Percentiles rank a stretch among this genome's conserved stretches.
Conservation (phyloP, 35 echinoderm and acorn worm species). For the Lytechinus pictus region DNA sequence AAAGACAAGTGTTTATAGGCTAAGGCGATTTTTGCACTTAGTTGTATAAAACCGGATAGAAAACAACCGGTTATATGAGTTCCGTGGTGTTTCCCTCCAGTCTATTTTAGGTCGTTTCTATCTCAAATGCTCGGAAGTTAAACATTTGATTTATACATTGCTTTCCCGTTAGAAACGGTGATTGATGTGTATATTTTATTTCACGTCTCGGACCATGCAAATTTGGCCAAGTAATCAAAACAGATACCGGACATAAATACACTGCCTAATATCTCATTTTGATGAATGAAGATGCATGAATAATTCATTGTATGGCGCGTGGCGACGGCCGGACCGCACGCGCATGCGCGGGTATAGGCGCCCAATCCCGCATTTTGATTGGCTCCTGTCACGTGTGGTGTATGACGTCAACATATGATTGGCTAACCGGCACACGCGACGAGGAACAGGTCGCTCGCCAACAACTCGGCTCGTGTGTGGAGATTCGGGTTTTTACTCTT, state of each 20-base stretch:
- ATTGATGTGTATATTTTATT: conserved; percentile 6
- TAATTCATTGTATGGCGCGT: not conserved
- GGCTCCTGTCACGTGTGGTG: not conserved
- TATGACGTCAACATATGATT: not conserved
- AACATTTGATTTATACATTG: not conserved
- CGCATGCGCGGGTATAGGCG: not conserved
- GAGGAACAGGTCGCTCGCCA: not conserved
- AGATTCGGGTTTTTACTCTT: not conserved
- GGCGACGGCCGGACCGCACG: not conserved
- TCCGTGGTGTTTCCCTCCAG: not conserved
- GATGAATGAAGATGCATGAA: not conserved
- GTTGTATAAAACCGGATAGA: not conserved
- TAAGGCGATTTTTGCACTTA: not conserved
- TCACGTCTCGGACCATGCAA: not conserved
- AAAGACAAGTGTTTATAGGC: not conserved
- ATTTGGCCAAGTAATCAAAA: not conserved
- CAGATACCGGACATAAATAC: conserved; percentile 11
- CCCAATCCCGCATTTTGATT: not conserved
- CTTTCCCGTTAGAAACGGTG: not conserved
- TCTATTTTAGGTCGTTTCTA: not conserved
- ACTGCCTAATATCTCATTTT: not conserved
- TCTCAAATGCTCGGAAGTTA: not conserved
- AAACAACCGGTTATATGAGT: not conserved
- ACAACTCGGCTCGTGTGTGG: not conserved
- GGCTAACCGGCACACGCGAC: not conserved